phyloP scores from a whole-genome alignment of 2,113 vertebrate species.

The Nipponia nippon region DNA sequence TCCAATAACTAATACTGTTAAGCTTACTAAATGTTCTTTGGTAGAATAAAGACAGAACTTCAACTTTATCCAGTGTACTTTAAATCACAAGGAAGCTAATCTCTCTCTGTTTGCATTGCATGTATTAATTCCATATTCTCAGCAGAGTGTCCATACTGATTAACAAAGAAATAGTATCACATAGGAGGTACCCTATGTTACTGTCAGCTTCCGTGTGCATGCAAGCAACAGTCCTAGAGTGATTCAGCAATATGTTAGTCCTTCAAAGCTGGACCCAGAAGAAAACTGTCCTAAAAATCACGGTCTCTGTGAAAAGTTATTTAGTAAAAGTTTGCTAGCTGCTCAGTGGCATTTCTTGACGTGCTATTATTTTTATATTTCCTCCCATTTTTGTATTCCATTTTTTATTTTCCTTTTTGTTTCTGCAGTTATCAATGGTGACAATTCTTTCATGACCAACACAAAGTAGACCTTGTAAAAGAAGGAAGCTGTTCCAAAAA shows the following conservation, averaged over 20 bases:
- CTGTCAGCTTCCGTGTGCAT: background rate
- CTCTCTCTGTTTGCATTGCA: background rate
- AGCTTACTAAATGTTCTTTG: background rate
- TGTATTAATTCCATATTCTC: background rate
- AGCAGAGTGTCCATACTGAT: background rate
- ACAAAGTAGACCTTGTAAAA: background rate
- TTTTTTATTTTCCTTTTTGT: background rate
- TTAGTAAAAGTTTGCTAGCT: background rate
- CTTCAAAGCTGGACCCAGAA: background rate
- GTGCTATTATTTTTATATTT: background rate
- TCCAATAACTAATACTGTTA: background rate
- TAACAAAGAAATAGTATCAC: background rate
- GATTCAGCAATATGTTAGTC: background rate
- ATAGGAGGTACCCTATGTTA: background rate
- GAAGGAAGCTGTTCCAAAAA: background rate
- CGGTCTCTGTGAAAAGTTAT: background rate
- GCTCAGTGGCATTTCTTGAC: background rate
- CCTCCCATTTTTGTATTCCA: background rate
- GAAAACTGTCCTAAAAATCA: background rate
- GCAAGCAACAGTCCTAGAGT: background rate
- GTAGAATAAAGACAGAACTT: background rate
- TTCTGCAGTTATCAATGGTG: background rate
- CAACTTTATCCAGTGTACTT: background rate
- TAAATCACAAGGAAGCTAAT: background rate
- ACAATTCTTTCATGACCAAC: background rate